Evolutionary conservation across 2,113 vertebrate species (phyloP).

Genomic region (Uropsilus gracilis): DNA sequence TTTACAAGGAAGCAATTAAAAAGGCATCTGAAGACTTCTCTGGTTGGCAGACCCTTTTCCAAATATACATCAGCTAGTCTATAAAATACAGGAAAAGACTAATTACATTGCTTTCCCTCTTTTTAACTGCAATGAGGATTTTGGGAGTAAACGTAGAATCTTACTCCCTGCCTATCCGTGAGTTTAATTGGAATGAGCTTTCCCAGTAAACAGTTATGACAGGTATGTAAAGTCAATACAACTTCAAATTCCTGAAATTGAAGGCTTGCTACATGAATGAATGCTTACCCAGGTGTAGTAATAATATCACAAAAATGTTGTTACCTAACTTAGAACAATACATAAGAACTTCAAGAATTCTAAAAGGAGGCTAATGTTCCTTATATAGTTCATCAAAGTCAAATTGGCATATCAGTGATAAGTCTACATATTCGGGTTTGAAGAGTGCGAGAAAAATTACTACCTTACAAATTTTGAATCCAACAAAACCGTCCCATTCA

Average conservation of each 20-base stretch:
- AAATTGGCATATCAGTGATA: not conserved
- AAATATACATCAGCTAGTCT: not conserved
- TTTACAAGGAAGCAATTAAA: not conserved
- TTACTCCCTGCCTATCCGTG: not conserved
- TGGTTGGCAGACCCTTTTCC: not conserved
- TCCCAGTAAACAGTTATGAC: not conserved
- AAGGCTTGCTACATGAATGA: not conserved
- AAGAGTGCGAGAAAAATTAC: not conserved
- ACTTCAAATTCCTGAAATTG: not conserved
- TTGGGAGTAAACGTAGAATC: not conserved
- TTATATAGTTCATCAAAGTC: not conserved
- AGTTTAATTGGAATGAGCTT: not conserved
- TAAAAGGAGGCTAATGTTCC: not conserved
- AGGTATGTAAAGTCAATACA: not conserved
- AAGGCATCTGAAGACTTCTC: not conserved
- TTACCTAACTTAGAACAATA: not conserved
- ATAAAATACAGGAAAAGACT: not conserved
- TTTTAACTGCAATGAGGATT: not conserved
- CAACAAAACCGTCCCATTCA: not conserved
- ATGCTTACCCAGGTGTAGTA: not conserved
- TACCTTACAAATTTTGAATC: constrained; percentile 19
- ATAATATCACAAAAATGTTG: not conserved
- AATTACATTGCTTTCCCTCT: not conserved
- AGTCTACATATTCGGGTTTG: not conserved
- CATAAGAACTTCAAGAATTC: constrained; percentile 25